Conservation (phyloP, 53 echinoderm and acorn worm genomes). For the Apostichopus leukothele region DNA sequence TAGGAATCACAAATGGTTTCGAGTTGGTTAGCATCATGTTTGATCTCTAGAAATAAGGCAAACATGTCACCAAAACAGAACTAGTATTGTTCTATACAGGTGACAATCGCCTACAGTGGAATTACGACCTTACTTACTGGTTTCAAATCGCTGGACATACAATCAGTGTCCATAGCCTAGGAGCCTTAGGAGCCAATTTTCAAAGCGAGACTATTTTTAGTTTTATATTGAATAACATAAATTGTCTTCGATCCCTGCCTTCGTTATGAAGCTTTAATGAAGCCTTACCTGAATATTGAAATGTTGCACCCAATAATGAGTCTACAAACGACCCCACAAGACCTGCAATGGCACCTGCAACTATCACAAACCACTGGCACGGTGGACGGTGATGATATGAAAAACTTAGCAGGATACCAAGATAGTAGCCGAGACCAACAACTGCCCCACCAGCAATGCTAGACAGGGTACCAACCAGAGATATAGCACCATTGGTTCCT, state of each 20-base stretch:
- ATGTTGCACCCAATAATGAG: constrained; percentile 83
- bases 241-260: neutral
- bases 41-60: too few species aligned
- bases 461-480: constrained; percentile 69
- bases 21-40: too few species aligned
- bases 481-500: constrained; percentile 95
- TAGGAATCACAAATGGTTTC: too few species aligned
- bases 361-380: constrained; percentile 86
- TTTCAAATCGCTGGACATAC: too few species aligned
- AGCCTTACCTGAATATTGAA: constrained; percentile 88
- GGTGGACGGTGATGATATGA: constrained; percentile 51
- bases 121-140: too few species aligned
- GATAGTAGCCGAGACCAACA: constrained; percentile 81
- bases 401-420: constrained; percentile 67
- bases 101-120: too few species aligned
- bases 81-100: too few species aligned
- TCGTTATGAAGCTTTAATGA: neutral
- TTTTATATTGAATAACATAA: neutral
- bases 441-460: constrained; percentile 81
- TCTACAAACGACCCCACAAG: constrained; percentile 83
- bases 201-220: neutral
- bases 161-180: too few species aligned
- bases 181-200: too few species aligned
- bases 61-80: too few species aligned
- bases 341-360: constrained; percentile 81